Base-by-base conservation (phyloP, 2,113 vertebrate genomes). In the Eulemur macaco region DNA sequence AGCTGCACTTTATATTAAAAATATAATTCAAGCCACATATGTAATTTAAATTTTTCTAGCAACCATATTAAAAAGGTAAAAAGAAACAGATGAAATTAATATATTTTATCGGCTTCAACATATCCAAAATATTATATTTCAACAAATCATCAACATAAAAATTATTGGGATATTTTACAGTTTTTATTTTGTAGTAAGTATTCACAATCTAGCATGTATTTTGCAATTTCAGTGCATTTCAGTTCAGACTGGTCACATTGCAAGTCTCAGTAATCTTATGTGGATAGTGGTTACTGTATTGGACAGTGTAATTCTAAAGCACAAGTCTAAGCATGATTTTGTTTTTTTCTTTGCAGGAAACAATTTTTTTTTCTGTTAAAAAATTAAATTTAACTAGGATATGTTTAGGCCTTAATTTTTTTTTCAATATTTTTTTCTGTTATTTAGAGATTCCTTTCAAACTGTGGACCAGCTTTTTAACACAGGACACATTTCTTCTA, bases 31-130 rank as follows among this genome's bases (percentile, higher is more conserved):
- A 68, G 27, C 27, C 39, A 73, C 29, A 77, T n/a, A 73, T 20
- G 25, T 78, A 47, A 71, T 64, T 73, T 27, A 60, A 77, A 86
- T 8, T 42, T 58, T 84, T 93, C 78, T 78, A 64, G 60, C 73
- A 82, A 6, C 29, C 45, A 18, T 34, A 23, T 52, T 77, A 31
- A 82, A 91, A 80, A 88, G 86, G 4, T 34, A 21, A 84, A 89
- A 82, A 39, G 14, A 93, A 73, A 92, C 50, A 69, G 64, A 83
- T 76, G 73, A 96, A 90, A 91, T 94, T 66, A 92, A 87, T 68
- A 50, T 80, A 58, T 93, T 76, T 50, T 31, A 93, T 76, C 81
- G 25, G 50, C 81, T 63, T 42, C 56, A 50, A 50, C 81, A 88
- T 84, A 77, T 81, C 63, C 81, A 89, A 69, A 90, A 63, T 37